Evolutionary conservation across 2,797 vertebrate genomes (phyloP).

Genomic region (Toxotes lorentzi): DNA sequence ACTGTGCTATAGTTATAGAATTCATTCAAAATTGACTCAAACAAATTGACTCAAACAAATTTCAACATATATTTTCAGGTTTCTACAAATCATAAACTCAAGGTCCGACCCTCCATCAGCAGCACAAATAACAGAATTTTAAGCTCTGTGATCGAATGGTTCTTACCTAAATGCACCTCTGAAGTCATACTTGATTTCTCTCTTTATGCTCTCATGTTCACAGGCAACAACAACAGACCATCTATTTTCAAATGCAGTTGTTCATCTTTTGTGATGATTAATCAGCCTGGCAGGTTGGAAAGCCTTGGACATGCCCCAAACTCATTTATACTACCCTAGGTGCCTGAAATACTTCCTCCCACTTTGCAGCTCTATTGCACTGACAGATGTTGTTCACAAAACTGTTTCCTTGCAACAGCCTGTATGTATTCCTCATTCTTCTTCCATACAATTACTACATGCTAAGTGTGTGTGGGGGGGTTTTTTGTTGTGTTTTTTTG

Average conservation of each 20-base stretch:
- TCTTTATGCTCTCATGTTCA: not conserved
- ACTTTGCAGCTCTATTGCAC: not conserved
- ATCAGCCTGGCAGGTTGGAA: constrained; percentile 2
- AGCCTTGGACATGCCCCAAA: constrained; percentile 21
- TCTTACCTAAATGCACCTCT: not conserved
- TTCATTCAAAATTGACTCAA: not conserved
- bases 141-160: not conserved
- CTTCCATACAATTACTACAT: constrained; percentile 38
- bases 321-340: constrained; percentile 9
- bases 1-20: not conserved
- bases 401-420: constrained; percentile 13
- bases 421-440: constrained; percentile 10
- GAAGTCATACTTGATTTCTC: not conserved
- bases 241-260: not conserved
- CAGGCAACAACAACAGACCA: not conserved
- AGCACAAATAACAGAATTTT: not conserved
- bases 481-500: too few species aligned
- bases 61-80: not conserved
- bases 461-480: constrained; percentile 5
- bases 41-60: too few species aligned
- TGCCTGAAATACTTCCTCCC: constrained; percentile 12
- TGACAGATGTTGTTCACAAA: constrained; percentile 15
- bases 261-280: constrained; percentile 6
- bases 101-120: not conserved
- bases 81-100: not conserved